Base-by-base conservation (phyloP, 2,797 vertebrate genomes). In the Paratrypauchen microcephalus region DNA sequence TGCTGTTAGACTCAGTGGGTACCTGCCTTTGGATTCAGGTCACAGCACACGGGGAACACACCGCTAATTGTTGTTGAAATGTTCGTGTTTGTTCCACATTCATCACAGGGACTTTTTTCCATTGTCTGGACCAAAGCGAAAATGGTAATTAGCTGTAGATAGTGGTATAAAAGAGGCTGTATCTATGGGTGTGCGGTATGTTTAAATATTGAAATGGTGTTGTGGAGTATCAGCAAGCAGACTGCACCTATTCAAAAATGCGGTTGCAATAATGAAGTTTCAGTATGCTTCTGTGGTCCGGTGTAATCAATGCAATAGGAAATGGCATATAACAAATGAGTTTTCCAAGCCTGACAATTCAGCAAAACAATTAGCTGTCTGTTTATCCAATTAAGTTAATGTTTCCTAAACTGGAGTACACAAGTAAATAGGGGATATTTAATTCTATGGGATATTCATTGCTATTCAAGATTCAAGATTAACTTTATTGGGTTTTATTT, bases 21-120 rank as follows among this genome's bases (percentile, higher is more conserved):
- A 74, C 77, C 77, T 72, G 77, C 77, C 57, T 74, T 71, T 1
- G 75, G 71, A 83, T 83, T 79, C 76, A 56, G 81, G 83, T 86
- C 77, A 70, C 69, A 79, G 74, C 82, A 47, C 47, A 24, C 12
- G 30, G 68, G 79, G 73, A 78, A 52, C 32, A 64, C 58, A 74
- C 74, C 58, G 65, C 80, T 87, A 81, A 80, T 80, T 82, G 82
- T 74, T 71, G 68, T 60, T 76, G 68, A 81, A 73, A 83, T 75
- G 16, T 77, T 67, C 69, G 77, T 83, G 79, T 79, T 78, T 70
- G 69, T 50, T 62, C 56, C 19, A 36, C 58, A 45, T 79, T 76
- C 58, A 70, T 85, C 66, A 41, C n/a, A 28, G 68, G 18, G 64
- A 54, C 74, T 71, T 80, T 75, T 72, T 81, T 75, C 24, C n/a